Percentiles rank a stretch among this genome's conserved stretches.
Evolutionary conservation across 2,113 vertebrate species (phyloP).

Genomic region (Fulmarus glacialis): DNA sequence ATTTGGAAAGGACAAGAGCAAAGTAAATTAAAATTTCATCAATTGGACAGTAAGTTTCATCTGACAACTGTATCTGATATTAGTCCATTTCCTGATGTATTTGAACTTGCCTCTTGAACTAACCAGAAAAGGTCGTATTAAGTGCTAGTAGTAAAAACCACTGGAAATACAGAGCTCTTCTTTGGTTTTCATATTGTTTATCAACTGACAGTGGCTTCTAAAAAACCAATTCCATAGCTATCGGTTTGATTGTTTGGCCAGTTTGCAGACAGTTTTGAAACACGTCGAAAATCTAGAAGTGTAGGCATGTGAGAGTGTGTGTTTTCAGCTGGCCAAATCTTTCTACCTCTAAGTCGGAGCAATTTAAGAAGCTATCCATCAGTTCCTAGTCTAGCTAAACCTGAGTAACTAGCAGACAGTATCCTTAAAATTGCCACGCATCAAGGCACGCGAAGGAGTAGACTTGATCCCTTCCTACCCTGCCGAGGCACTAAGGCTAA

Average conservation of each 20-base stretch:
- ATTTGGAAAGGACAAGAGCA: slow-evolving; percentile 15
- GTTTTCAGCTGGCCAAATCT: neutral
- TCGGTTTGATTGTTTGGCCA: neutral
- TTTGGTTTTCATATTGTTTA: neutral
- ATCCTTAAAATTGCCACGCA: neutral
- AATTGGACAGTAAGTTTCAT: neutral
- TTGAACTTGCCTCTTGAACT: slow-evolving; percentile 12
- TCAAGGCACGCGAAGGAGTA: neutral
- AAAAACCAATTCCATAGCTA: neutral
- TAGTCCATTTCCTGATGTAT: neutral
- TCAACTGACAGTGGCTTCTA: neutral
- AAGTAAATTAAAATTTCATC: slow-evolving; percentile 53
- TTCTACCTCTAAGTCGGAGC: neutral
- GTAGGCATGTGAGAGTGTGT: fast-evolving
- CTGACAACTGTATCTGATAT: neutral
- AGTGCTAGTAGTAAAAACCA: neutral
- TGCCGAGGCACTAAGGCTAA: neutral
- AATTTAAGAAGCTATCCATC: neutral
- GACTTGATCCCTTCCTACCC: neutral
- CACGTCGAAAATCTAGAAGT: neutral
- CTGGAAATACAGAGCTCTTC: neutral
- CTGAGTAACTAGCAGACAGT: neutral
- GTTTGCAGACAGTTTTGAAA: neutral
- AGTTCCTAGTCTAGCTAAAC: neutral
- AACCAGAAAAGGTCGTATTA: neutral